Base-by-base conservation (phyloP, 2,797 vertebrate species). In the Mallotus villosus region DNA sequence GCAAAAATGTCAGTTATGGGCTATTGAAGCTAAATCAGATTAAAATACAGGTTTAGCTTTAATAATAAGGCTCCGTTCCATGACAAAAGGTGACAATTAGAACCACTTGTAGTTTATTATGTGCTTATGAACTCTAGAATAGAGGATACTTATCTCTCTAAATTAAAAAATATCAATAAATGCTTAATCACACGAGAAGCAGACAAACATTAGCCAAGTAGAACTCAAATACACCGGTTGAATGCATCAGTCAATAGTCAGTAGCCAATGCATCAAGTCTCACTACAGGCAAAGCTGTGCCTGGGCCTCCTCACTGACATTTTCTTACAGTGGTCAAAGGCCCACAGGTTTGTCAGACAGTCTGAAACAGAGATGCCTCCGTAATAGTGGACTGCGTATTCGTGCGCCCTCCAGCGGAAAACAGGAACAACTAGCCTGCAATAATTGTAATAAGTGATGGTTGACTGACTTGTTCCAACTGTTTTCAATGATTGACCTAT, bases 291-390 rank as follows among this genome's bases (percentile, higher is more conserved):
- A 46, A 27, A 27, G 17, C 22, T 51, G 63, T 16, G 51, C 21
- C 86, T 88, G 91, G 90, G 92, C 91, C 90, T 88, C 87, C 88
- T 46, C 41, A 12, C 41, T 46, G 41, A 12, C 41, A 46, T 46
- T 8, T 46, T 46, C 41, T 34, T 34, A 46, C 9, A 12, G 41
- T 11, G 41, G 2, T 46, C 41, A 1, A 46, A 8, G 41, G 51
- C 19, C 4, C 16, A 19, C 51, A n/a, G 51, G 51, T 55, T n/a
- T 55, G 19, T 55, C 51, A 17, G 32, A 34, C 17, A 4, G 51
- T 17, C 16, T 55, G 17, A 55, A 2, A 17, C 7, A 34, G 8
- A 34, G 32, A 34, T 34, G 51, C 51, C 19, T 55, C 51, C 9
- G 16, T 49, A 12, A 66, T 25, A 61, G 4, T 25, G 25, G 63